These are phyloP conservation scores for Tragopan temminckii DNA, from an alignment of 2,797 vertebrate genomes.

Conservation along the genomic window DNA sequence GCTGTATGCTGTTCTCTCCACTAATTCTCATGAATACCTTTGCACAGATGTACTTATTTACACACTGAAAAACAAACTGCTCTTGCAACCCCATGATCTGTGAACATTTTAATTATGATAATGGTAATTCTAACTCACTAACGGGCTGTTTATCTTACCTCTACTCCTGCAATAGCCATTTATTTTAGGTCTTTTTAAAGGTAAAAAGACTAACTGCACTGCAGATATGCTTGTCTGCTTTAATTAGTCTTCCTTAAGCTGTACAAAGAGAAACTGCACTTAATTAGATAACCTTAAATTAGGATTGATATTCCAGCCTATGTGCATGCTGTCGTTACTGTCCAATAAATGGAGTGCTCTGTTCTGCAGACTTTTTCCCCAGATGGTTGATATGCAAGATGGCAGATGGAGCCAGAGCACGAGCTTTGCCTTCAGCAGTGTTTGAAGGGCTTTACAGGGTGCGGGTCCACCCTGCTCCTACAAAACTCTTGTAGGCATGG, in stretches of 20 bases:
- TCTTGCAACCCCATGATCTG: constrained; percentile 20
- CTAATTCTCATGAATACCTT: neutral
- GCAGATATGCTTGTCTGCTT: constrained; percentile 28
- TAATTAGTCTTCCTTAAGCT: constrained; percentile 57
- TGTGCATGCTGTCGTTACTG: neutral
- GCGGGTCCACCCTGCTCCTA: neutral
- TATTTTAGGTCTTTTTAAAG: constrained; percentile 52
- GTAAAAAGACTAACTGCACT: constrained; percentile 45
- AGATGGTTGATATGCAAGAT: neutral
- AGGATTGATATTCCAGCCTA: constrained; percentile 53
- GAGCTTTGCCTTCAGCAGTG: neutral
- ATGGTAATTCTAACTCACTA: neutral
- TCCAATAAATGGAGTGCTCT: constrained; percentile 30
- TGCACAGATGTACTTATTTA: neutral
- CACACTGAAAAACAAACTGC: constrained; percentile 43
- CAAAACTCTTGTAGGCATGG: neutral
- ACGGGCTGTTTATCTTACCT: constrained; percentile 36
- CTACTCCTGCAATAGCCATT: neutral
- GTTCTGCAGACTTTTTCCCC: neutral
- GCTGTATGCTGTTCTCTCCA: neutral
- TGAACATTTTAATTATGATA: neutral
- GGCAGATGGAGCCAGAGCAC: neutral
- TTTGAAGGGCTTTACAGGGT: neutral
- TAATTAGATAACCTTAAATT: constrained; percentile 67
- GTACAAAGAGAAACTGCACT: constrained; percentile 7